Evolutionary conservation across 2,888 invertebrate species (phyloP).

Genomic region (Calephelis perditalis): DNA sequence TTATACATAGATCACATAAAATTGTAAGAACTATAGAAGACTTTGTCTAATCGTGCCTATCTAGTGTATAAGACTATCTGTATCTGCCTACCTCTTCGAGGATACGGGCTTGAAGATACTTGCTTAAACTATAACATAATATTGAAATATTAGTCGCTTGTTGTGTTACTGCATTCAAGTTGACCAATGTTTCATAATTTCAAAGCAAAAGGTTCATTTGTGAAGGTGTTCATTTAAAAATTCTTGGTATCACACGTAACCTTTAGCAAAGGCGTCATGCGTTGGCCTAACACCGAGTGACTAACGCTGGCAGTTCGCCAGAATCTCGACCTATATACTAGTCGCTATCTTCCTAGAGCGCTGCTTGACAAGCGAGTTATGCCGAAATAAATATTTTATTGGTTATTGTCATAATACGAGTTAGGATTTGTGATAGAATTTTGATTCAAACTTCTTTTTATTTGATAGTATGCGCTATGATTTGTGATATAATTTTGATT

Average conservation of each 20-base stretch:
- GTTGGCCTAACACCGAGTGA: conserved; percentile 55
- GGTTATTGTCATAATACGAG: conserved; percentile 10
- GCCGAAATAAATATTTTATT: conserved; percentile 10
- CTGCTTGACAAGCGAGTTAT: conserved; percentile 39
- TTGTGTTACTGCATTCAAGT: too few species aligned
- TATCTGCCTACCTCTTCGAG: too few species aligned
- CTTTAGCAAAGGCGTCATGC: conserved; percentile 54
- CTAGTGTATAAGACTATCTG: too few species aligned
- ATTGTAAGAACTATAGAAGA: too few species aligned
- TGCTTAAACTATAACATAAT: too few species aligned
- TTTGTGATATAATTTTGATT: too few species aligned
- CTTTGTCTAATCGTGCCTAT: too few species aligned
- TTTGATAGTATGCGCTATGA: too few species aligned
- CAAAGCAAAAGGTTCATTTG: conserved; percentile 13
- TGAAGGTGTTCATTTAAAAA: conserved; percentile 23
- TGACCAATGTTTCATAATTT: neutral
- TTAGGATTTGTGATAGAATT: neutral
- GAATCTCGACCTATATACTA: conserved; percentile 69
- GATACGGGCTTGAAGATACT: too few species aligned
- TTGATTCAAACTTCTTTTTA: neutral
- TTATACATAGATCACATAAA: too few species aligned
- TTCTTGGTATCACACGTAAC: conserved; percentile 45
- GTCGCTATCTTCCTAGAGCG: conserved; percentile 54
- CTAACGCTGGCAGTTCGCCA: conserved; percentile 65
- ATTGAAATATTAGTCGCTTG: too few species aligned